phyloP scores from a whole-genome alignment of 2,888 invertebrate species.

The Enchytraeus crypticus region DNA sequence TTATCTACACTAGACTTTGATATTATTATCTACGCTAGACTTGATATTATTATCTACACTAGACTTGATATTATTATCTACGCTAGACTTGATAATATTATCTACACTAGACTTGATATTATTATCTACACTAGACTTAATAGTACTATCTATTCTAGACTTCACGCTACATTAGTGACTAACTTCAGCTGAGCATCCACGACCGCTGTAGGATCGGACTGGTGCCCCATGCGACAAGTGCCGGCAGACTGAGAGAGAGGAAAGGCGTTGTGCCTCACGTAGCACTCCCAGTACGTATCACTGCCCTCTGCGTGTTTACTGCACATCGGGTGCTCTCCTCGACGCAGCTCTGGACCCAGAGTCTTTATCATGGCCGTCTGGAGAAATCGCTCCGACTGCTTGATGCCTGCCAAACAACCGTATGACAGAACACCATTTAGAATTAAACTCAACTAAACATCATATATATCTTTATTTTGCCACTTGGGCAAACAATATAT shows the following conservation, averaged over 20 bases:
- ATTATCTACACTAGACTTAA: too few species aligned
- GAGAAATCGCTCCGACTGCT: constrained; percentile 15
- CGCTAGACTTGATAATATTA: too few species aligned
- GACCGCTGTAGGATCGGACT: constrained; percentile 52
- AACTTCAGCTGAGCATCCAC: constrained; percentile 56
- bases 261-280: constrained; percentile 22
- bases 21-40: too few species aligned
- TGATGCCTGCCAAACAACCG: constrained; percentile 2
- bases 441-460: too few species aligned
- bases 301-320: constrained; percentile 11
- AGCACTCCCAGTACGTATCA: constrained; percentile 26
- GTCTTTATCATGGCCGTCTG: constrained; percentile 13
- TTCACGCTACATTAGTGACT: too few species aligned
- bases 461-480: too few species aligned
- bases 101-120: too few species aligned
- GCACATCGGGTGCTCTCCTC: constrained; percentile 22
- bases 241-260: constrained; percentile 63
- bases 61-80: too few species aligned
- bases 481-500: too few species aligned
- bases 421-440: not conserved
- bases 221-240: constrained; percentile 62
- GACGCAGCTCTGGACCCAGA: constrained; percentile 10
- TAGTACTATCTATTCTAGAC: too few species aligned
- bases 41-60: too few species aligned
- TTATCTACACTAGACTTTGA: too few species aligned